phyloP scores from a whole-genome alignment of 2,113 vertebrate species.

The Blennius ocellaris region DNA sequence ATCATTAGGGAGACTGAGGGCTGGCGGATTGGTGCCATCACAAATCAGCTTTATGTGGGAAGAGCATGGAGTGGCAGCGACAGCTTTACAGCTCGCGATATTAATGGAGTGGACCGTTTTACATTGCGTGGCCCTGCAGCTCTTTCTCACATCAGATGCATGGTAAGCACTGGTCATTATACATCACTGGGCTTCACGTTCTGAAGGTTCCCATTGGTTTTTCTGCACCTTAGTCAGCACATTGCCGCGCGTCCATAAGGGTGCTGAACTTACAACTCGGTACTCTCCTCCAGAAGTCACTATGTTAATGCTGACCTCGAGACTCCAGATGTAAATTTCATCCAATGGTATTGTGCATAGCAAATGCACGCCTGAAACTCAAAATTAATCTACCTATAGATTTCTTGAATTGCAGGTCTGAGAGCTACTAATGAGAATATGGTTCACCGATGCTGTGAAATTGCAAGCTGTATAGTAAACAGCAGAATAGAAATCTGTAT shows the following conservation, averaged over 20 bases:
- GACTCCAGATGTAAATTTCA: slow-evolving; percentile 22
- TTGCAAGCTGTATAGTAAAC: neutral
- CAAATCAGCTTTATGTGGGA: slow-evolving; percentile 80
- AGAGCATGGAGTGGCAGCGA: slow-evolving; percentile 69
- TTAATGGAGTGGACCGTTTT: slow-evolving; percentile 73
- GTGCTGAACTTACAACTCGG: slow-evolving; percentile 18
- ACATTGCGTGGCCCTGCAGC: slow-evolving; percentile 60
- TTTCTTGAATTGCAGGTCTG: slow-evolving; percentile 1
- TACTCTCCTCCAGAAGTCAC: slow-evolving; percentile 11
- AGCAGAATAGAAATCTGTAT: neutral
- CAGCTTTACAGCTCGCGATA: slow-evolving; percentile 77
- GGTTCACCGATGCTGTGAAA: neutral
- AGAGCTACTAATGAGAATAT: slow-evolving; percentile 5
- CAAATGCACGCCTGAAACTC: neutral
- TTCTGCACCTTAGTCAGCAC: slow-evolving; percentile 45
- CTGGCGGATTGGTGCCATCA: slow-evolving; percentile 65
- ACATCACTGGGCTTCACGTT: slow-evolving; percentile 35
- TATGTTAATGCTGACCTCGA: slow-evolving; percentile 45
- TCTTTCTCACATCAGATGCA: slow-evolving; percentile 55
- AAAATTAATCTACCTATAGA: neutral
- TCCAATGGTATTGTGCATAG: neutral
- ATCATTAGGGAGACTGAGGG: slow-evolving; percentile 75
- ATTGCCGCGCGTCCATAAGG: slow-evolving; percentile 13
- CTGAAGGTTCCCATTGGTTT: slow-evolving; percentile 30
- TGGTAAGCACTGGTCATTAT: slow-evolving; percentile 60